phyloP scores from a whole-genome alignment of 2,113 vertebrate genomes.

The Platysternon megacephalum region DNA sequence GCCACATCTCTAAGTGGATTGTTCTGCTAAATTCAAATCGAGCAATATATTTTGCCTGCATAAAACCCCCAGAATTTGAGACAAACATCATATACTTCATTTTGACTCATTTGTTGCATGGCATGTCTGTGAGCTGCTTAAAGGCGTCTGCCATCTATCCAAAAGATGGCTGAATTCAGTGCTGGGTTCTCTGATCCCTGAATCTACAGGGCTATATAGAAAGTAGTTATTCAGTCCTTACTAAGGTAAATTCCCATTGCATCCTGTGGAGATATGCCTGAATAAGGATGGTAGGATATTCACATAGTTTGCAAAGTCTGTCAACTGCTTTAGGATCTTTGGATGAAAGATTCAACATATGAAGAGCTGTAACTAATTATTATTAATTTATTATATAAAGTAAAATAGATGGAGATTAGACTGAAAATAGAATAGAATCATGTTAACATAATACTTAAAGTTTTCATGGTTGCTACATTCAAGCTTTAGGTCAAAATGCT shows the following conservation, averaged over 20 bases:
- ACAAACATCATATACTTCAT: accelerated
- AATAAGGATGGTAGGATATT: neutral
- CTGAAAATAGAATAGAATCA: neutral
- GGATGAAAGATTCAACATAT: neutral
- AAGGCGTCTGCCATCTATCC: neutral
- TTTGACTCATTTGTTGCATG: neutral
- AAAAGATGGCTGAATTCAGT: neutral
- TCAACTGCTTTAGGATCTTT: neutral
- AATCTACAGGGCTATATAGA: neutral
- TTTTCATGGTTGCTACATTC: neutral
- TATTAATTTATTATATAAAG: slow-evolving; percentile 24
- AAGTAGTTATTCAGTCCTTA: neutral
- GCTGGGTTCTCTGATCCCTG: accelerated
- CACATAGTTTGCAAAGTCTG: neutral
- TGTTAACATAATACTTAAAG: neutral
- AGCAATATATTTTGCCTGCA: neutral
- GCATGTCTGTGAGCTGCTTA: neutral
- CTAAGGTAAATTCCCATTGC: neutral
- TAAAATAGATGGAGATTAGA: neutral
- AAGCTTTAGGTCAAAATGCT: neutral
- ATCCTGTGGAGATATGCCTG: neutral
- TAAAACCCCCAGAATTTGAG: accelerated
- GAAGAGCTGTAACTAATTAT: neutral
- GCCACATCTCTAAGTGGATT: neutral
- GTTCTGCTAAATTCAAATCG: neutral